These are phyloP conservation scores for Ceratosolen fusciceps DNA, from an alignment of 1,140 invertebrate species.

Conservation along the genomic window DNA sequence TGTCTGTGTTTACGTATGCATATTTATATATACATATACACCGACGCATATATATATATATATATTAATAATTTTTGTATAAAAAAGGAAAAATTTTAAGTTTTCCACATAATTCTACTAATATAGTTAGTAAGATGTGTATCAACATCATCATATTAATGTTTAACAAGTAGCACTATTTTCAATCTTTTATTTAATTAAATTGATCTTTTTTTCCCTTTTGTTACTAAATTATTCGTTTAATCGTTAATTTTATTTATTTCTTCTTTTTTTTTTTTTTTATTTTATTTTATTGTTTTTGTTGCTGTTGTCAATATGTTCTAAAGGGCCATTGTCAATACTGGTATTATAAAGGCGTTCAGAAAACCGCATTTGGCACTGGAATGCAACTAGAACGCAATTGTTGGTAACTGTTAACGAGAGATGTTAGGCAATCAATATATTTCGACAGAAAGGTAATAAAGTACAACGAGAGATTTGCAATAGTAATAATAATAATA, in stretches of 20 bases:
- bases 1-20: too few species aligned
- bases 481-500: too few species aligned
- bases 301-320: conserved; percentile 15
- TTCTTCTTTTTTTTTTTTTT: neutral
- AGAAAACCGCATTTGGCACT: conserved; percentile 48
- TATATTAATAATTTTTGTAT: conserved; percentile 35
- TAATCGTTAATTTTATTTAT: neutral
- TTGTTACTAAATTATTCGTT: neutral
- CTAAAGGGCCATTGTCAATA: conserved; percentile 43
- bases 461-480: conserved; percentile 6
- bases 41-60: too few species aligned
- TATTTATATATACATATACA: too few species aligned
- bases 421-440: conserved; percentile 22
- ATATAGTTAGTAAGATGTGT: conserved; percentile 12
- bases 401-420: conserved; percentile 40
- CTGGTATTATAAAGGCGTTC: conserved; percentile 43
- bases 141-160: conserved; percentile 31
- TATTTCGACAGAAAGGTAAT: conserved; percentile 16
- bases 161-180: conserved; percentile 15
- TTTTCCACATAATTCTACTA: conserved; percentile 34
- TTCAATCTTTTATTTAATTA: conserved; percentile 4
- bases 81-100: conserved; percentile 29
- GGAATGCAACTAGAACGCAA: conserved; percentile 48
- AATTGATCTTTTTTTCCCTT: neutral
- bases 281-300: conserved; percentile 11